phyloP scores from a whole-genome alignment of 2,113 vertebrate genomes.

The Rhea americana region DNA sequence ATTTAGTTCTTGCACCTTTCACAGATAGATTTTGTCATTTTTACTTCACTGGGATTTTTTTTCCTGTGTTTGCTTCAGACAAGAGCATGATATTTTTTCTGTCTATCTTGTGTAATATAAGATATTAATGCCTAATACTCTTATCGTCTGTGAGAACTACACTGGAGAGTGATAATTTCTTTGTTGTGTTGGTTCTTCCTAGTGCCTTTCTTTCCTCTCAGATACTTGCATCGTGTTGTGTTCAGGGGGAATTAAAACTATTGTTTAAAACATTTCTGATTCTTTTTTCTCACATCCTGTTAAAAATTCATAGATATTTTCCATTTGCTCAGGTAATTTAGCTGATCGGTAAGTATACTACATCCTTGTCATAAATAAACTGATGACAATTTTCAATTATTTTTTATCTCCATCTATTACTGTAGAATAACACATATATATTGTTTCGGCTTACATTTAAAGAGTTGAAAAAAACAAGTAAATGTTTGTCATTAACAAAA shows the following conservation, averaged over 20 bases:
- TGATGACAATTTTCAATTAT: background rate
- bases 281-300: background rate
- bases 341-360: background rate
- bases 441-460: background rate
- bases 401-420: background rate
- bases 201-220: background rate
- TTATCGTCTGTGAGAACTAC: background rate
- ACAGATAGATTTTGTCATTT: background rate
- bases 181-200: background rate
- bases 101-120: background rate
- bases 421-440: background rate
- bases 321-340: background rate
- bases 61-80: background rate
- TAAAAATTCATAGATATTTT: background rate
- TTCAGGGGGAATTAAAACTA: background rate
- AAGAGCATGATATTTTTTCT: background rate
- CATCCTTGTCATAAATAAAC: background rate
- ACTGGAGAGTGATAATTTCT: background rate
- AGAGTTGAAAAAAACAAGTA: background rate
- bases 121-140: background rate
- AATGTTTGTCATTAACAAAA: background rate
- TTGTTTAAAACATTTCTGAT: background rate
- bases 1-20: background rate
- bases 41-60: background rate
- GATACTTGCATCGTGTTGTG: background rate